Evolutionary conservation across 1,140 invertebrate genomes (phyloP), one percentile per base, ranked within the genome.

Genomic region (Diorhabda carinulata): DNA sequence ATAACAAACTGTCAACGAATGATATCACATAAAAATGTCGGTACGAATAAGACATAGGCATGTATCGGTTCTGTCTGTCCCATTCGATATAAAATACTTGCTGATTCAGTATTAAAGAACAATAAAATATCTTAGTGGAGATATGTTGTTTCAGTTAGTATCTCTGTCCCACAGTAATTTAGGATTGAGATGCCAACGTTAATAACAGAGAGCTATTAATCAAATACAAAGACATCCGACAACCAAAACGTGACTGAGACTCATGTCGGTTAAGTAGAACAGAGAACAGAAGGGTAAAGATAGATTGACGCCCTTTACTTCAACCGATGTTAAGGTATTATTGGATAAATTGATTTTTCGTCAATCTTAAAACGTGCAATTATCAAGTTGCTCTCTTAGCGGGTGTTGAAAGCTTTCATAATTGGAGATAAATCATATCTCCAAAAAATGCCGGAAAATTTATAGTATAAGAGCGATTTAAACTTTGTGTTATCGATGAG

Each of bases 131-230:
- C 52, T 69, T 69, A 41, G 69, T 72, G 57, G 65, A 69, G 67
- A 68, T 72, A 72, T 69, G 70, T 47, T 43, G 69, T 61, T 52
- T 71, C 64, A 64, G 68, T 75, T 73, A 40, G 73, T 74, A 62
- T 67, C 47, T 52, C 47, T 52, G 60, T 73, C 58, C 61, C 72
- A 64, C 68, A 67, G 71, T 63, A 57, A 73, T 62, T 69, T 66
- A 68, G 69, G 70, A 66, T 52, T 52, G 70, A 61, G 66, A 70
- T 68, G 45, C 72, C 57, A 70, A 65, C 70, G 70, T 68, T 70
- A 73, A 72, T 73, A 73, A 75, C 73, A 72, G 68, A 56, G 68
- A 43, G 72, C 69, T 73, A 71, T 73, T 75, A 75, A 75, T 75
- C 73, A 75, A 72, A 74, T 70, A 63, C 64, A 69, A 73, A 74